Evolutionary conservation across 2,113 vertebrate species (phyloP), one percentile per base, ranked within the genome.

Genomic region (Grammatotria lemairii): DNA sequence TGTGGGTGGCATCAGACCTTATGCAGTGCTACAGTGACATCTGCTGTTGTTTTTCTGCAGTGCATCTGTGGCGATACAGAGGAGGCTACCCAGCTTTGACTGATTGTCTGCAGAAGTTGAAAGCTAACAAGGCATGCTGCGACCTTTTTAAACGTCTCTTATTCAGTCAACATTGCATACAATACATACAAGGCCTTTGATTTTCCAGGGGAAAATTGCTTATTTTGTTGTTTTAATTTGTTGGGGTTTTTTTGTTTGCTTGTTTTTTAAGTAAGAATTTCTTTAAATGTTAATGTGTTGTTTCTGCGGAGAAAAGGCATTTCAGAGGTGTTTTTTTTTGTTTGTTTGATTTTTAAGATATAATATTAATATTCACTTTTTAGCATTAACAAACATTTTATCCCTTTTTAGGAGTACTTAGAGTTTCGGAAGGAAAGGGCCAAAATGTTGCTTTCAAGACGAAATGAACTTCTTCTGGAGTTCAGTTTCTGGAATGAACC

Each of bases 401-500:
- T 78, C 2, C 53, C 16, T 68, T 65, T 87, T 9, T 85, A 99
- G 98, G 97, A 97, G 51, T 99, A 99, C 93, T 88, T 97, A 85
- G 97, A 96, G 11, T 99, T 98, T 95, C 97, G 97, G 3, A 97
- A 96, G 90, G 97, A 98, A 89, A 96, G 98, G 42, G 98, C 98
- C 60, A 96, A 96, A 60, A 98, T 99, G 98, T 94, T 99, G 93
- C 92, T 98, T 83, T 98, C 98, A 7, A 97, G 98, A 81, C 93
- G 96, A 90, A 99, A 99, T 91, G 98, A 99, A 94, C 95, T 99
- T 86, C 98, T 99, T 11, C 94, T 98, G 10, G 99, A 99, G 60
- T 99, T 99, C 95, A 99, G 98, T 90, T 99, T 99, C 94, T 99
- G 98, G 99, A 99, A 99, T 0, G 98, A 99, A 85, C 99, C 98